Conservation (phyloP, 1,140 invertebrate genomes). For the Drosophila lacteicornis region DNA sequence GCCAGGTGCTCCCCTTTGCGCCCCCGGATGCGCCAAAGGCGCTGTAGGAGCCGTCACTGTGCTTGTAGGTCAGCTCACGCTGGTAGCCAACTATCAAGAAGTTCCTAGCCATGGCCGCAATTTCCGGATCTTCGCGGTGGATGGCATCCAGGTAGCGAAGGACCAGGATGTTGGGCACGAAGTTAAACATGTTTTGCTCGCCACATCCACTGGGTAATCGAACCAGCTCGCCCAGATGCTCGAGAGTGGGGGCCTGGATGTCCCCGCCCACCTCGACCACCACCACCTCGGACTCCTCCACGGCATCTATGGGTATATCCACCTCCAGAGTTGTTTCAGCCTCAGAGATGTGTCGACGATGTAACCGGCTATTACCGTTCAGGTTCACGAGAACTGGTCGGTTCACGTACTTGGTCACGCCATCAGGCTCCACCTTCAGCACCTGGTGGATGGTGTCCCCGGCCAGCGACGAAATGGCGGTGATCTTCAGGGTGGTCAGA, state of each 20-base stretch:
- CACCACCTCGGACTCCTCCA: slow-evolving; percentile 89
- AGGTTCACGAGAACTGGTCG: slow-evolving; percentile 91
- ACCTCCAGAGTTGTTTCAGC: slow-evolving; percentile 87
- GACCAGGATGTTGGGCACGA: slow-evolving; percentile 95
- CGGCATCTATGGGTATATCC: slow-evolving; percentile 88
- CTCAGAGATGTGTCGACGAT: slow-evolving; percentile 35
- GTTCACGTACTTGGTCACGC: slow-evolving; percentile 91
- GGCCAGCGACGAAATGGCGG: slow-evolving; percentile 88
- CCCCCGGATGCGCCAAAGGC: slow-evolving; percentile 92
- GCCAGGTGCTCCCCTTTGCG: slow-evolving; percentile 92
- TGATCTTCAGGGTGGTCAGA: slow-evolving; percentile 90
- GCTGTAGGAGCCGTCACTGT: slow-evolving; percentile 96
- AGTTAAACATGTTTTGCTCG: slow-evolving; percentile 97
- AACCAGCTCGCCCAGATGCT: slow-evolving; percentile 91
- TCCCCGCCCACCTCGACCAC: slow-evolving; percentile 91
- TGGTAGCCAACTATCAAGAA: slow-evolving; percentile 96
- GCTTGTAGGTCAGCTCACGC: slow-evolving; percentile 94
- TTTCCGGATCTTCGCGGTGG: slow-evolving; percentile 29
- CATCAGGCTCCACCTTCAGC: slow-evolving; percentile 91
- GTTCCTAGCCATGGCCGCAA: slow-evolving; percentile 87
- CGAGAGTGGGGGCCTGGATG: slow-evolving; percentile 90
- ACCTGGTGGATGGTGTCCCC: slow-evolving; percentile 90
- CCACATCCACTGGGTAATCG: slow-evolving; percentile 95
- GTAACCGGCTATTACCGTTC: slow-evolving; percentile 59
- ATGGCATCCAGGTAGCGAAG: slow-evolving; percentile 88